Evolutionary conservation across 2,888 invertebrate species (phyloP), one percentile per base, ranked within the genome.

Genomic region (Agriotes lineatus): DNA sequence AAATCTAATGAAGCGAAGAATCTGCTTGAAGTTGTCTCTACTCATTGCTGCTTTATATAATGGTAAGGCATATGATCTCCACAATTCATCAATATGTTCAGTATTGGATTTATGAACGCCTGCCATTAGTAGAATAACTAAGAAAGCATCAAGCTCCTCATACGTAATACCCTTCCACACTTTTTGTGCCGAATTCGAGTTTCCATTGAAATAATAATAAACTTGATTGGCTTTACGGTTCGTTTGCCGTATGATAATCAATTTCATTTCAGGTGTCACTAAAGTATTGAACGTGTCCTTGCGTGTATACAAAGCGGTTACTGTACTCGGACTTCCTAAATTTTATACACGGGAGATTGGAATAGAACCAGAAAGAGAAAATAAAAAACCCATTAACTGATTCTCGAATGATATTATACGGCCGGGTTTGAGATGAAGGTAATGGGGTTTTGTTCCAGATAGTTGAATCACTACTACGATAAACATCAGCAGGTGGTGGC

Each of bases 381-480:
- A 35, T 10, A 35, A 2, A 35, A 42, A 42, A 16, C 42, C 14
- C 14, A 18, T 45, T 64, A 64, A 19, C 57, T 57, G 44, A 35
- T 30, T 62, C 44, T 42, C 64, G 57, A 64, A 64, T 64, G 45
- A 39, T 64, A 30, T 64, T 57, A 64, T 64, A 64, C 9, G 64
- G 57, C 19, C 44, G 56, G 19, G 56, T 64, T 64, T 57, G 64
- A 42, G 64, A 56, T 25, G 56, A 64, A 10, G 39, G 35, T 62
- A 39, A 42, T n/a, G n/a, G 42, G 20, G 19, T 42, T 25, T 42
- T 52, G 56, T 63, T 63, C 44, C 42, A 63, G 42, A 63, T 56
- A 56, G 44, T 57, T 16, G 18, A 42, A 64, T 57, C 64, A 7
- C 35, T 25, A 57, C 45, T 57, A 44, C 45, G 39, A 45, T 64